Conservation (phyloP, 2,888 invertebrate species). For the Dorcus hopei region DNA sequence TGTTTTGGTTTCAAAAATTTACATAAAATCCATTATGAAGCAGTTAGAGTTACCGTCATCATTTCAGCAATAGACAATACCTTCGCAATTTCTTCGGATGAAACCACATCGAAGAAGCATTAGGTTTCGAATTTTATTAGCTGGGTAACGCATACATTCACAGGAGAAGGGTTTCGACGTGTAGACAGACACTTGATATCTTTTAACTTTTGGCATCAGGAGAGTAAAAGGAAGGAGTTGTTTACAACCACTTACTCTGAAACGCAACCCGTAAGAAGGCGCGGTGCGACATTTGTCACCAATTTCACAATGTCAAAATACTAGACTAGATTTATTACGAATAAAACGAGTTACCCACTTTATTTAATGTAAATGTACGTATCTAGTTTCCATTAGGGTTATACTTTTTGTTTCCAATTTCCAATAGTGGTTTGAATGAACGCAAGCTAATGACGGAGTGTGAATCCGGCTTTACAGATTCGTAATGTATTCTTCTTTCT, state of each 20-base stretch:
- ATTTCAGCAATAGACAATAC: no score
- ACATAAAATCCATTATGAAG: no score
- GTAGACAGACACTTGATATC: slow-evolving; percentile 14
- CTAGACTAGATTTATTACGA: no score
- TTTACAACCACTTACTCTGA: slow-evolving; percentile 8
- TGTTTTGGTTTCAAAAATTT: no score
- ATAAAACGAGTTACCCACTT: background rate
- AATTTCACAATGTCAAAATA: background rate
- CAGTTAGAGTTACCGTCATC: no score
- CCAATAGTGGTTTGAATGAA: background rate
- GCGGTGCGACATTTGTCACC: background rate
- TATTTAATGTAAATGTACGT: no score
- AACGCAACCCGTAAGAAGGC: background rate
- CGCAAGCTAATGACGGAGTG: no score
- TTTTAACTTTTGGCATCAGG: slow-evolving; percentile 9
- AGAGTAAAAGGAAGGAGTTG: slow-evolving; percentile 14
- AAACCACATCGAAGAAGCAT: no score
- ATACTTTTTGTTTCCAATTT: slow-evolving; percentile 2
- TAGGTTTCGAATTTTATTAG: slow-evolving; percentile 7
- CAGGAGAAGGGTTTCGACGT: slow-evolving; percentile 13
- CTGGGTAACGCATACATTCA: slow-evolving; percentile 9
- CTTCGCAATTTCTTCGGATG: no score
- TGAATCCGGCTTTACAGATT: no score
- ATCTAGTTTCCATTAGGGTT: background rate
- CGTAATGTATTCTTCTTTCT: no score